Base-by-base conservation (phyloP, 2,113 vertebrate genomes). In the Triplophysa dalaica region DNA sequence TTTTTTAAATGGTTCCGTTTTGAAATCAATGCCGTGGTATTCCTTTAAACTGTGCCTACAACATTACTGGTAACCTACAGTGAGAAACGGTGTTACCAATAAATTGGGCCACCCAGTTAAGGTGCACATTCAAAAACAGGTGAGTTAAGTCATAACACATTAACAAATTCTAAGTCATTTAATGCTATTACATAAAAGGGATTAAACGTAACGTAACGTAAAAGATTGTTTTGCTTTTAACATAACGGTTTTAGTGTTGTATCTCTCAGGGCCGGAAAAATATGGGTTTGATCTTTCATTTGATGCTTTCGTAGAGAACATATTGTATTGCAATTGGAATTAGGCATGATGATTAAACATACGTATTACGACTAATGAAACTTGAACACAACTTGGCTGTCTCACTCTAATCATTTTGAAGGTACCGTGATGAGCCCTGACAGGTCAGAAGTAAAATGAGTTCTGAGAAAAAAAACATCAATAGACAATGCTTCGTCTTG, bases 401-500 rank as follows among this genome's bases (percentile, higher is more conserved):
- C 70, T 62, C 63, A 73, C 80, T 60, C n/a, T 50, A 33, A 74
- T 70, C 68, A 86, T 83, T 79, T 45, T 75, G 79, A 66, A 56
- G 77, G 66, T 79, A 78, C 80, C 38, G 73, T 60, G 85, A 83
- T 80, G 79, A 67, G 85, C 83, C 75, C 67, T 72, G 81, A 86
- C 83, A 81, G 83, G 76, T 82, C 77, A 81, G 79, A 75, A 75
- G 74, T 73, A 66, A 79, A 80, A 50, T 80, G 74, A 82, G 75
- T 65, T 60, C 29, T 13, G n/a, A 38, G 77, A 24, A 45, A 24
- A 67, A 48, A 60, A 65, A 17, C 80, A 78, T 85, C 76, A 86
- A 83, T 79, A 83, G 79, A 87, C 86, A 87, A 87, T 86, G 79
- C 67, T 50, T 73, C 43, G 75, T 68, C 70, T 87, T 86, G 77